phyloP scores from a whole-genome alignment of 2,113 vertebrate genomes.

The Willisornis vidua region DNA sequence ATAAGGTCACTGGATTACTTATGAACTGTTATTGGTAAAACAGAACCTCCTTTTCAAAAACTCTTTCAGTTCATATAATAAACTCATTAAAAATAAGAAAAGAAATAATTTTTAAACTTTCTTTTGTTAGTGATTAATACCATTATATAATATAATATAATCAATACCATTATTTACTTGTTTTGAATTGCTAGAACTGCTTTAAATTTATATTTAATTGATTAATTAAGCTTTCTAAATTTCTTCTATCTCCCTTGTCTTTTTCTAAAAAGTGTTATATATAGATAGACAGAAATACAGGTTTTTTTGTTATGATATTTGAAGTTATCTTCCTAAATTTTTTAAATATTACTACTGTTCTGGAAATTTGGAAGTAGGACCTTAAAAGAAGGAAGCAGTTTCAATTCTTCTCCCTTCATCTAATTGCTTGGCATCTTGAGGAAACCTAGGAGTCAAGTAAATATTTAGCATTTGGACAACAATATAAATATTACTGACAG shows the following conservation, averaged over 20 bases:
- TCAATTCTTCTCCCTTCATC: not conserved
- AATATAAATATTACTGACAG: not conserved
- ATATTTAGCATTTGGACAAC: not conserved
- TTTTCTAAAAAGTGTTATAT: not conserved
- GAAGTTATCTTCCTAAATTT: not conserved
- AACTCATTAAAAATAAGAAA: constrained; percentile 65
- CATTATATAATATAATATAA: not conserved
- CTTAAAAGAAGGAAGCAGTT: not conserved
- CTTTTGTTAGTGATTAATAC: not conserved
- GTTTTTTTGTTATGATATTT: not conserved
- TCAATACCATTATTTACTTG: not conserved
- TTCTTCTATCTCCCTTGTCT: not conserved
- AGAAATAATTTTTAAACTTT: constrained; percentile 9
- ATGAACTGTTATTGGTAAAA: constrained; percentile 46
- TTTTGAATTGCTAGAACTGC: not conserved
- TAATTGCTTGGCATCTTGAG: not conserved
- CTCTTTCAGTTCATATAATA: constrained; percentile 26
- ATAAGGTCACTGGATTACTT: constrained; percentile 41
- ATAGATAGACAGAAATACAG: not conserved
- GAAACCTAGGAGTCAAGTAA: not conserved
- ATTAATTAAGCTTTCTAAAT: not conserved
- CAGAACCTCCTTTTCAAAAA: constrained; percentile 42
- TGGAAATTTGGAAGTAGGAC: not conserved
- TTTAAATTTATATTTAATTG: not conserved
- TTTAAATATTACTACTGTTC: not conserved